A percentile compares a stretch with the other conserved stretches of the same genome.
These are phyloP conservation scores for Paedocypris sp. DNA, from an alignment of 2,113 vertebrate genomes.

Conservation along the genomic window DNA sequence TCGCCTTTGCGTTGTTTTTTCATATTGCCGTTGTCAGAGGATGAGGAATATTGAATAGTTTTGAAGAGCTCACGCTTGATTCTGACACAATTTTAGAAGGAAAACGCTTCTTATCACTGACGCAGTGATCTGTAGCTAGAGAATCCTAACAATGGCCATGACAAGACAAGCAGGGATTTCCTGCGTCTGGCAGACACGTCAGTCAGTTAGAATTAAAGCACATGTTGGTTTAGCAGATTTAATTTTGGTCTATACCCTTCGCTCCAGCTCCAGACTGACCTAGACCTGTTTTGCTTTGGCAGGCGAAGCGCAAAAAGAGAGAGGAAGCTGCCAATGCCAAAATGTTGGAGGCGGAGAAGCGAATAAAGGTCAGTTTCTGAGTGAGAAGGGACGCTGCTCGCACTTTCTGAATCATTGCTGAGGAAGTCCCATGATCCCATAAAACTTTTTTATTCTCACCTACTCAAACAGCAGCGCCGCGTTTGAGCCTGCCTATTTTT, in stretches of 20 bases:
- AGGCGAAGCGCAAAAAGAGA: conserved; percentile 98
- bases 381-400: conserved; percentile 25
- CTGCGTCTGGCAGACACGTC: not conserved
- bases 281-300: conserved; percentile 74
- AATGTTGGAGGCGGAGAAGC: conserved; percentile 97
- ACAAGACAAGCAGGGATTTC: conserved; percentile 1
- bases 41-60: conserved; percentile 33
- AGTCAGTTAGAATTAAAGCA: conserved; percentile 7
- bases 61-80: conserved; percentile 27
- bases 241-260: conserved; percentile 22
- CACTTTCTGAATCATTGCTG: not conserved
- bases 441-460: not conserved
- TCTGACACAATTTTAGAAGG: conserved; percentile 23
- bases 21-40: conserved; percentile 19
- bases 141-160: conserved; percentile 21
- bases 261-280: conserved; percentile 51
- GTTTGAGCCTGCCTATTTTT: conserved; percentile 10
- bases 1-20: conserved; percentile 19
- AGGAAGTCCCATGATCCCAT: not conserved
- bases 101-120: conserved; percentile 33
- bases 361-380: conserved; percentile 87
- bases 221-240: conserved; percentile 40
- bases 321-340: conserved; percentile 97
- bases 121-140: conserved; percentile 29
- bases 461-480: not conserved